A percentile compares a stretch with the other conserved stretches of the same genome.
phyloP scores from a whole-genome alignment of 2,888 invertebrate species.

The Dicyrtoma fusca region DNA sequence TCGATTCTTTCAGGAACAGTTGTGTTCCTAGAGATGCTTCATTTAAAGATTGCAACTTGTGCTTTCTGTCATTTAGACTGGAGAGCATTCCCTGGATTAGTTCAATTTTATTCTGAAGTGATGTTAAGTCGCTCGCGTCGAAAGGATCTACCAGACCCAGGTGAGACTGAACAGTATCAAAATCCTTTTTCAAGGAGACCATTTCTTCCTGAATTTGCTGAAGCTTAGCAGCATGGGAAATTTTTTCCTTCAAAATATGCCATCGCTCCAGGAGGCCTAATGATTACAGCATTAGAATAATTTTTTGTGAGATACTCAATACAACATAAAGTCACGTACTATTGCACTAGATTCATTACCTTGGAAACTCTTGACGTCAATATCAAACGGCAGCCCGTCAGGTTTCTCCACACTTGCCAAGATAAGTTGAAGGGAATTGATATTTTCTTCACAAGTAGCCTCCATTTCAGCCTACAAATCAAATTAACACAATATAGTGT shows the following conservation, averaged over 20 bases:
- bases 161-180: conserved; percentile 49
- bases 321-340: background rate
- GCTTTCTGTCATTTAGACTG: conserved; percentile 49
- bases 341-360: conserved; percentile 36
- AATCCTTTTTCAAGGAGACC: conserved; percentile 51
- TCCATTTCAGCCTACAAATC: conserved; percentile 53
- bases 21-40: conserved; percentile 53
- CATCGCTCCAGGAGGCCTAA: conserved; percentile 51
- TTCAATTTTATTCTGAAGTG: conserved; percentile 52
- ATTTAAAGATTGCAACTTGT: conserved; percentile 51
- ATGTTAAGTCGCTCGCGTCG: conserved; percentile 48
- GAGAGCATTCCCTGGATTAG: conserved; percentile 47
- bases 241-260: conserved; percentile 52
- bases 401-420: conserved; percentile 48
- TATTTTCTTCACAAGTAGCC: conserved; percentile 55
- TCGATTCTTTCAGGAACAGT: conserved; percentile 47
- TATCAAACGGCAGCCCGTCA: conserved; percentile 48
- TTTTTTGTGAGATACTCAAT: background rate
- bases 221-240: conserved; percentile 50
- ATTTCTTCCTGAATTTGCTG: conserved; percentile 54
- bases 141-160: conserved; percentile 52
- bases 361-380: conserved; percentile 52
- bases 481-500: conserved; percentile 10
- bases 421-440: conserved; percentile 51
- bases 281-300: conserved; percentile 17